Percentiles rank a stretch among this genome's conserved stretches.
phyloP scores from a whole-genome alignment of 2,113 vertebrate species.

The Eptesicus fuscus region DNA sequence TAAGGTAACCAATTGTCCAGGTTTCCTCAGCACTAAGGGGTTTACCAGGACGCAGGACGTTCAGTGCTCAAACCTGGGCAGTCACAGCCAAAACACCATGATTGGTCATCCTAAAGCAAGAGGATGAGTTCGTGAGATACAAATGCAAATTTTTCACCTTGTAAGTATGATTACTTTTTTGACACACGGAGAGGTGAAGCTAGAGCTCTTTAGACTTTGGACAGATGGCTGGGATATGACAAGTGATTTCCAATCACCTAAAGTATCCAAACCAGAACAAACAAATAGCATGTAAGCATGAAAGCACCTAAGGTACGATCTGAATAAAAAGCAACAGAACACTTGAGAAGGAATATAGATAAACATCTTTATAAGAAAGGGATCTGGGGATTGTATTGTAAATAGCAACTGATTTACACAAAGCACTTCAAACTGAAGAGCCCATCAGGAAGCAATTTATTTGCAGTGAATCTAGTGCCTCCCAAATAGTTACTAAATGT shows the following conservation, averaged over 20 bases:
- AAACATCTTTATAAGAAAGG: neutral
- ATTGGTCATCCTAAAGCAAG: neutral
- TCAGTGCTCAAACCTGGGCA: neutral
- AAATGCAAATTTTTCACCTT: neutral
- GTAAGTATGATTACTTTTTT: slow-evolving; percentile 11
- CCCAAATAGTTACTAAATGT: neutral
- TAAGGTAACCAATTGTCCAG: neutral
- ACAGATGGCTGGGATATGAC: neutral
- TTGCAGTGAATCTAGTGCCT: neutral
- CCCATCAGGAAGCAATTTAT: neutral
- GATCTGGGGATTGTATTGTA: neutral
- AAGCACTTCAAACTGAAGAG: neutral
- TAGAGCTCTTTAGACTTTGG: neutral
- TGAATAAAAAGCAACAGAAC: neutral
- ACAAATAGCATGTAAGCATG: neutral
- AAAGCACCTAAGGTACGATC: neutral
- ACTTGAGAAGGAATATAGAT: neutral
- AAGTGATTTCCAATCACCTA: neutral
- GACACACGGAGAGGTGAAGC: neutral
- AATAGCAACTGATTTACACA: neutral
- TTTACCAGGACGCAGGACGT: neutral
- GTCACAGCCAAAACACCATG: neutral
- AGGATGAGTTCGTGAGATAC: neutral
- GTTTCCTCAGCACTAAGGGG: neutral
- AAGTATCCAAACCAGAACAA: neutral